phyloP scores from a whole-genome alignment of 2,888 invertebrate species.

The Dynastes tityus region DNA sequence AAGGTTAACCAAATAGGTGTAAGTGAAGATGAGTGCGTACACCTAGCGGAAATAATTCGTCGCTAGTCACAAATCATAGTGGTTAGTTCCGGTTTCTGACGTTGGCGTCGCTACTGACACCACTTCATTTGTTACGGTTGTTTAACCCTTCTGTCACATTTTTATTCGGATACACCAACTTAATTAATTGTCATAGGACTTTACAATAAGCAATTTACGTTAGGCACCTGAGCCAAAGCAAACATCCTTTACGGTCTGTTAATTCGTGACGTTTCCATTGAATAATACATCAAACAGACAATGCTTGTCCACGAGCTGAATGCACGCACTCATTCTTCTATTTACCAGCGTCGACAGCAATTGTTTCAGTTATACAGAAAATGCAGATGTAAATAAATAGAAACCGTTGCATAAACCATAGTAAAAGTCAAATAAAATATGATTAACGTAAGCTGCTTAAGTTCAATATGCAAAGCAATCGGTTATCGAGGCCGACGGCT shows the following conservation, averaged over 20 bases:
- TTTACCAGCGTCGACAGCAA: slow-evolving; percentile 9
- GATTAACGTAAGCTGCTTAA: too few species aligned
- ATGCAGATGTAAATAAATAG: background rate
- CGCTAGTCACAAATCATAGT: slow-evolving; percentile 63
- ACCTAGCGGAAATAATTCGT: slow-evolving; percentile 63
- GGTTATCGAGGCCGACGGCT: too few species aligned
- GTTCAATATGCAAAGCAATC: too few species aligned
- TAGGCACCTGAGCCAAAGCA: slow-evolving; percentile 29
- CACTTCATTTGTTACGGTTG: slow-evolving; percentile 66
- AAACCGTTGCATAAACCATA: background rate
- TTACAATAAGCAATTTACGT: slow-evolving; percentile 46
- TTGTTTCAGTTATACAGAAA: slow-evolving; percentile 11
- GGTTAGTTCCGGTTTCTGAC: slow-evolving; percentile 65
- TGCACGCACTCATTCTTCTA: slow-evolving; percentile 12
- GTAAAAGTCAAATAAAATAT: background rate
- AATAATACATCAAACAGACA: slow-evolving; percentile 41
- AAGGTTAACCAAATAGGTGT: slow-evolving; percentile 43
- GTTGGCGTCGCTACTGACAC: slow-evolving; percentile 63
- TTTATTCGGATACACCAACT: slow-evolving; percentile 50
- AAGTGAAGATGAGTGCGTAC: slow-evolving; percentile 36
- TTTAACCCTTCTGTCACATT: slow-evolving; percentile 62
- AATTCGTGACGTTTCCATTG: slow-evolving; percentile 40
- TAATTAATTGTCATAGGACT: slow-evolving; percentile 44
- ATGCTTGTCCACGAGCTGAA: slow-evolving; percentile 20
- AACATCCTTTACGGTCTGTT: slow-evolving; percentile 46